phyloP scores from a whole-genome alignment of 2,888 invertebrate species.

The Malthinus seriepunctatus region DNA sequence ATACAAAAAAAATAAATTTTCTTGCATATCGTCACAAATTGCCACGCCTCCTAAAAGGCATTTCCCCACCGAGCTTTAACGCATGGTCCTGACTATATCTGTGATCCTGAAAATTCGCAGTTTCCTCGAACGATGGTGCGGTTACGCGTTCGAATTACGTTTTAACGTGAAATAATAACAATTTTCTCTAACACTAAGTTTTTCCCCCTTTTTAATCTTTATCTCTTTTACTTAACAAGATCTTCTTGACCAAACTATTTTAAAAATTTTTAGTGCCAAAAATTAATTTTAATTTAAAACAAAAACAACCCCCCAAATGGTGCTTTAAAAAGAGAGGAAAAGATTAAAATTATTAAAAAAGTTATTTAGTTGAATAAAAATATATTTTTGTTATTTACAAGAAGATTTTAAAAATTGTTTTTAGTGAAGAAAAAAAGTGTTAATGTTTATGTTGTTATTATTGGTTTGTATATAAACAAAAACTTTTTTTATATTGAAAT shows the following conservation, averaged over 20 bases:
- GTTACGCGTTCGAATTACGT: conserved; percentile 16
- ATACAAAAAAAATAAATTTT: neutral
- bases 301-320: neutral
- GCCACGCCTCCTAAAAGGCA: conserved; percentile 23
- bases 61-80: conserved; percentile 29
- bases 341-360: neutral
- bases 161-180: conserved; percentile 13
- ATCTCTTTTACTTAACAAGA: neutral
- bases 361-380: conserved; percentile 1
- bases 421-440: neutral
- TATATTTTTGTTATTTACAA: neutral
- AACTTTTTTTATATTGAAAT: neutral
- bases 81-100: conserved; percentile 27
- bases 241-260: conserved; percentile 3
- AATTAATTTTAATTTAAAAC: neutral
- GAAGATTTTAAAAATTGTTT: neutral
- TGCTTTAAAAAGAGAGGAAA: conserved; percentile 3
- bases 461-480: neutral
- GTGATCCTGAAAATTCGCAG: conserved; percentile 26
- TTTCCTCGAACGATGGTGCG: conserved; percentile 23
- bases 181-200: conserved; percentile 14
- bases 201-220: neutral
- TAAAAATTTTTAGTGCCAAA: neutral
- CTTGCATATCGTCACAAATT: conserved; percentile 7
- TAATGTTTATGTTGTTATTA: neutral